Evolutionary conservation across 2,113 vertebrate genomes (phyloP).

Genomic region (Mus musculus): GRCm39 chr12:16863501-16864000

Average conservation of each 20-base stretch:
- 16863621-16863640: background rate
- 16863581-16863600: background rate
- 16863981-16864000: too few relatives aligned
- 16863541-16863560: background rate
- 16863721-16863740: background rate
- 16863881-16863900: background rate
- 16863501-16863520: background rate
- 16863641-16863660: background rate
- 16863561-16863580: background rate
- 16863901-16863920: background rate
- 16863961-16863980: background rate
- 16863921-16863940: background rate
- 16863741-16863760: background rate
- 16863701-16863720: background rate
- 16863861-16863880: background rate
- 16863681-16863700: background rate
- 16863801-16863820: background rate
- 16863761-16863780: background rate
- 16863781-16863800: background rate
- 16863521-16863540: background rate
- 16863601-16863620: background rate
- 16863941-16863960: background rate
- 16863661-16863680: background rate
- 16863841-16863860: background rate
- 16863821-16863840: background rate